Base-by-base conservation (phyloP, 2,113 vertebrate genomes). In the Oncorhynchus tshawytscha region DNA sequence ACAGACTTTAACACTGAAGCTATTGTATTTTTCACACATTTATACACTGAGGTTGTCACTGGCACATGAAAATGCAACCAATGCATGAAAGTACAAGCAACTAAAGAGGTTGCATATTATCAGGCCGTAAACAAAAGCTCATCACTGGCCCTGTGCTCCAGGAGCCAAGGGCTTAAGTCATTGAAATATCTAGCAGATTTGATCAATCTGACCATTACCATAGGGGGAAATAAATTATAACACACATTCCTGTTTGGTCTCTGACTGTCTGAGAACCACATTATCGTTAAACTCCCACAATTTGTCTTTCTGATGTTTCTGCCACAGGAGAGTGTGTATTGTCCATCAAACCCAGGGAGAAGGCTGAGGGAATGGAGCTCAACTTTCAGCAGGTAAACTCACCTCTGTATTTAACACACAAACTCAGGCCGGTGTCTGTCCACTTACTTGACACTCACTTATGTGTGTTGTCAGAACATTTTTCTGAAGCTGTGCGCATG, bases 381-480 rank as follows among this genome's bases (percentile, higher is more conserved):
- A 99, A 98, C 82, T 99, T 99, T 86, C 96, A 99, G 79, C 97
- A 98, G 95, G 97, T 98, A 78, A 34, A 34, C 34, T 34, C 34
- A 6, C 34, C 34, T 34, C 31, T n/a, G 3, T 16, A 13, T 39
- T 39, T 39, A 39, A 39, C 34, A 69, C 64, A 80, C 72, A 74
- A 66, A 60, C 54, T 71, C 60, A 66, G n/a, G 9, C 8, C 8
- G 8, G 39, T 2, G 22, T n/a, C 20, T n/a, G 22, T 64, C 22
- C 22, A 24, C 20, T 64, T 64, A 11, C 24, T 8, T 64, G 64
- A 24, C 24, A 27, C 24, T 66, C 39, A 9, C 39, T 39, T 9
- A 9, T 45, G 2, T 45, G 39, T 45, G 39, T 11, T 45, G 39
- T 45, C 39, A 11, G 39, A 45, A 11, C 8, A 2, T 45, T 45